These are phyloP conservation scores for mouse (Mus musculus) DNA, from an alignment of 2,113 vertebrate genomes.

Conservation along the genomic window DNA sequence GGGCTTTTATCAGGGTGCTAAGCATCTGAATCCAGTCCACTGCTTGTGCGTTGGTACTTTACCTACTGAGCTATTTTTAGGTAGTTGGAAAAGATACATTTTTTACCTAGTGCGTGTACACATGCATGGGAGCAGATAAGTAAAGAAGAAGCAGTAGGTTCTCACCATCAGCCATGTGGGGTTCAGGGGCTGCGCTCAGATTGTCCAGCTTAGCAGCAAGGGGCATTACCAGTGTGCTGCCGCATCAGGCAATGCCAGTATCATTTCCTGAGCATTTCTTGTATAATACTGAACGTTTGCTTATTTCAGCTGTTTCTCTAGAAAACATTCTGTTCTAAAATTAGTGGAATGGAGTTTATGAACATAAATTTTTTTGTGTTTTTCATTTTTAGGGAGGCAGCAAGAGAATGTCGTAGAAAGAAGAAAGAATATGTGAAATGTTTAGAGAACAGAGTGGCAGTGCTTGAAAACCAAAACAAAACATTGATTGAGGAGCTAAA, in stretches of 20 bases:
- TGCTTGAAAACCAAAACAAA: conserved; percentile 99
- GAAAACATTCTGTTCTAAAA: conserved; percentile 12
- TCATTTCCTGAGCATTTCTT: background rate
- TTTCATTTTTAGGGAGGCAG: conserved; percentile 94
- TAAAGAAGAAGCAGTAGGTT: background rate
- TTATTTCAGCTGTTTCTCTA: conserved; percentile 14
- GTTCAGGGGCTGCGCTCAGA: background rate
- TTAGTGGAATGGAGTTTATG: background rate
- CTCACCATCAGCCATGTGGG: no score
- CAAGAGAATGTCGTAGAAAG: conserved; percentile 98
- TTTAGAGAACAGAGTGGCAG: conserved; percentile 99
- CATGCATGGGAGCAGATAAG: background rate
- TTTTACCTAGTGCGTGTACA: background rate
- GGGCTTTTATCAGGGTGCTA: background rate
- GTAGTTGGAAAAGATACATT: background rate
- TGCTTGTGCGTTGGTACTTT: background rate
- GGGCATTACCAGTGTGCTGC: background rate
- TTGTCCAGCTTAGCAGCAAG: background rate
- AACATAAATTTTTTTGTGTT: conserved; percentile 65
- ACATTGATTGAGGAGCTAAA: conserved; percentile 99
- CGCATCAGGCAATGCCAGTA: background rate
- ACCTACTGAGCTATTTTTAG: background rate
- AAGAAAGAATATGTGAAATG: conserved; percentile 99
- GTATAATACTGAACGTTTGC: background rate
- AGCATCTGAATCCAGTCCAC: background rate